These are phyloP conservation scores for Podarcis muralis DNA, from an alignment of 2,113 vertebrate genomes.

Conservation along the genomic window DNA sequence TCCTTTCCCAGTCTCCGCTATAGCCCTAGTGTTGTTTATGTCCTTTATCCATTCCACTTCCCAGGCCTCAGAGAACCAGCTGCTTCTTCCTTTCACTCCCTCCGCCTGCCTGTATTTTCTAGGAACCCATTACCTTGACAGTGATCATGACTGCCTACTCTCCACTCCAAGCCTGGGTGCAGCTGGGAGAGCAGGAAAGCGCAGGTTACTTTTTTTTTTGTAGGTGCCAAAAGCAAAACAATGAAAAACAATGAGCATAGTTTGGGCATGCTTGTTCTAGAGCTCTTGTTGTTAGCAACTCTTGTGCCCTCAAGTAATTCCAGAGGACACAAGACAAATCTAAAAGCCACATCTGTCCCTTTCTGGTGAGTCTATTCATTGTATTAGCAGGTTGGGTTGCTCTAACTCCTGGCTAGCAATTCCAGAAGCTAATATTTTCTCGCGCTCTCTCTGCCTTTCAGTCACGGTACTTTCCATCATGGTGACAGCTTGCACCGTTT, in stretches of 20 bases:
- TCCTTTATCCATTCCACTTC: not conserved
- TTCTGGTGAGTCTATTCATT: no score
- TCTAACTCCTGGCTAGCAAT: no score
- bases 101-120: not conserved
- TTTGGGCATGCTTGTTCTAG: not conserved
- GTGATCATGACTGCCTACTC: not conserved
- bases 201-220: not conserved
- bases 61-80: not conserved
- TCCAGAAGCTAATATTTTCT: no score
- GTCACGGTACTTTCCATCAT: no score
- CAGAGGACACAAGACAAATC: no score
- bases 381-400: no score
- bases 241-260: slow-evolving; percentile 3
- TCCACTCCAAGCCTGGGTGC: not conserved
- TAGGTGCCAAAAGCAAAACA: not conserved
- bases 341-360: no score
- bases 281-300: no score
- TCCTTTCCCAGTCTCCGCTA: no score
- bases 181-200: not conserved
- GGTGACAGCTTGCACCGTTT: no score
- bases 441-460: no score
- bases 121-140: not conserved
- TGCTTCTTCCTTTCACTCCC: not conserved
- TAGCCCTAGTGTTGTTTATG: not conserved
- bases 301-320: no score